Conservation (phyloP, 1,140 invertebrate genomes). For the Halotydeus destructor region DNA sequence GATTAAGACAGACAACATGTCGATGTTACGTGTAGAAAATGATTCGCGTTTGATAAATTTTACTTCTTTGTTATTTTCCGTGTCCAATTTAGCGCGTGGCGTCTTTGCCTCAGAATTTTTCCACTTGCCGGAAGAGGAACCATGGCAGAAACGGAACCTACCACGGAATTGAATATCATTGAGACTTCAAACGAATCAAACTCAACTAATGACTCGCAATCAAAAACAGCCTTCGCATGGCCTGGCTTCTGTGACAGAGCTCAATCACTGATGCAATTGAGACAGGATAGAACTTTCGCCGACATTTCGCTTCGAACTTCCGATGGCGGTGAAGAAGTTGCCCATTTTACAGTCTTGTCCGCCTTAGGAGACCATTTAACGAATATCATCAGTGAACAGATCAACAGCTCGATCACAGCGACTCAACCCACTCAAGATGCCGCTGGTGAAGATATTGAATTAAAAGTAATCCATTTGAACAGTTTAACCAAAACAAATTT, state of each 20-base stretch:
- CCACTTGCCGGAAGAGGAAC: no score
- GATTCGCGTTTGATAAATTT: no score
- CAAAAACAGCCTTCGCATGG: constrained; percentile 1
- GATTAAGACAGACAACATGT: not conserved
- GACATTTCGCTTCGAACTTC: not conserved
- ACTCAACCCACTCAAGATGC: not conserved
- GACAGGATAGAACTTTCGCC: not conserved
- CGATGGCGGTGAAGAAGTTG: not conserved
- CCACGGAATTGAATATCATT: no score
- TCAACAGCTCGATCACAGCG: not conserved
- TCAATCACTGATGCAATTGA: not conserved
- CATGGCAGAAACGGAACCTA: no score
- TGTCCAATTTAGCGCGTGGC: no score
- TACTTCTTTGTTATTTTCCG: no score
- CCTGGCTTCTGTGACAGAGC: not conserved
- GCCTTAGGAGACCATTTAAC: not conserved
- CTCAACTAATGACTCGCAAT: no score
- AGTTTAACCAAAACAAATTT: not conserved
- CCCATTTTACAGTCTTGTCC: not conserved
- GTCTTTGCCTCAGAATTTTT: no score
- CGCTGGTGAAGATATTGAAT: no score
- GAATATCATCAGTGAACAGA: not conserved
- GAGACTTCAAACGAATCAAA: no score
- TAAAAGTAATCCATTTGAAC: not conserved
- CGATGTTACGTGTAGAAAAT: no score